These are phyloP conservation scores for Erpornis zantholeuca DNA, from an alignment of 2,113 vertebrate species.

Conservation along the genomic window DNA sequence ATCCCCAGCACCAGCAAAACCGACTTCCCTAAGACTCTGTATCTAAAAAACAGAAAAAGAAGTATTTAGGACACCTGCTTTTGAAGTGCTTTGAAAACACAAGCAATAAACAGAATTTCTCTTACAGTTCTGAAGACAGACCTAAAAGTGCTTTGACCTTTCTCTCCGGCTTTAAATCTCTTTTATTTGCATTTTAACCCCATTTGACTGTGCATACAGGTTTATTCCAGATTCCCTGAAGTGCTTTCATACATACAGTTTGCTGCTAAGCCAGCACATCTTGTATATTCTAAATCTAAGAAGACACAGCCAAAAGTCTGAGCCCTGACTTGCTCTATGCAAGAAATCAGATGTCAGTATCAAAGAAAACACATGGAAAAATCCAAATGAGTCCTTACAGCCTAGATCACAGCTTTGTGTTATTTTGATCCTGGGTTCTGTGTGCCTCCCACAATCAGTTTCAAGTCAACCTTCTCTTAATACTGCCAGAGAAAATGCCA, in stretches of 20 bases:
- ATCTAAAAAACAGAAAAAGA: not conserved
- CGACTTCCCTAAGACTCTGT: not conserved
- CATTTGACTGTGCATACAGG: not conserved
- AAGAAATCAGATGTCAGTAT: slow-evolving; percentile 27
- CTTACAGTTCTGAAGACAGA: not conserved
- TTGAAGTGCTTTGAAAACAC: not conserved
- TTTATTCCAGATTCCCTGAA: not conserved
- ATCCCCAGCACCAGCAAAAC: not conserved
- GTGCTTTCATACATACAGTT: not conserved
- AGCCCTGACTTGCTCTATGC: slow-evolving; percentile 7
- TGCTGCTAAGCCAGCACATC: not conserved
- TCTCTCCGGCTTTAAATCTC: not conserved
- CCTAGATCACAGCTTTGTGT: slow-evolving; percentile 15
- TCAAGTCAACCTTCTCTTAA: slow-evolving; percentile 24
- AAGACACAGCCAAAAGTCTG: slow-evolving; percentile 1
- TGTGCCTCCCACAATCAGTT: not conserved
- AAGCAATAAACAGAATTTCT: not conserved
- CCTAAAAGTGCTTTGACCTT: not conserved
- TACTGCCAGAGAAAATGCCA: slow-evolving; percentile 29
- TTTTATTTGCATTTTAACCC: slow-evolving; percentile 12
- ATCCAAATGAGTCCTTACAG: not conserved
- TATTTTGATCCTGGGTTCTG: not conserved
- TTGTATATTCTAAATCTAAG: not conserved
- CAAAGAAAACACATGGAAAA: slow-evolving; percentile 11
- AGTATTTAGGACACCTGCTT: not conserved